Base-by-base conservation (phyloP, 2,888 invertebrate species). In the Mythimna lalbum region DNA sequence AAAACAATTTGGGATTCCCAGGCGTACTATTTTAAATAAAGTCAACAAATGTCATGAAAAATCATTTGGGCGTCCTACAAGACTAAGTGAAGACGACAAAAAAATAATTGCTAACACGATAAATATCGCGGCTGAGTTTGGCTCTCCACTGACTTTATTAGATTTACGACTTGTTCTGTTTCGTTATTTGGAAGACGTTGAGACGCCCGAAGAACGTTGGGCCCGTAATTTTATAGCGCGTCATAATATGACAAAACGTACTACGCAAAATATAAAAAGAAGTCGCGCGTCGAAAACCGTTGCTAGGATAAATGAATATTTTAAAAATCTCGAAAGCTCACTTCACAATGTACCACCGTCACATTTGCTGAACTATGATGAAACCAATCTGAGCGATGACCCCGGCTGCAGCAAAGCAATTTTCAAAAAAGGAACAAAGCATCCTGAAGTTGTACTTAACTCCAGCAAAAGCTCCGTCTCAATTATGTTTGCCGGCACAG, bases 381-480 rank as follows among this genome's bases (percentile, higher is more conserved):
- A 49, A 49, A 49, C 49, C 49, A 49, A 49, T 49, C 21, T 49
- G 49, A 49, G 49, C n/a, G 49, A 49, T 49, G 49, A 49, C n/a
- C 49, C 49, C 49, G n/a, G 49, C 2, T 49, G 49, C n/a, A 49
- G 21, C 49, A 49, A n/a, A 49, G n/a, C 49, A 49, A 49, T 49
- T 49, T 49, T 49, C 49, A 49, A 49, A 49, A 49, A 49, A 49
- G n/a, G 49, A 49, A 49, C 49, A n/a, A 49, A n/a, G n/a, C 49
- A 49, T 49, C 49, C 49, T 49, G 49, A 49, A 49, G 49, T 49
- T 49, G 49, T 49, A 7, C n/a, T 49, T 10, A 49, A 49, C n/a
- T 49, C 49, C 49, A 57, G n/a, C 49, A 49, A 49, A 49, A 49
- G n/a, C 9, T 49, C 49, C n/a, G 7, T 49, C 21, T 49, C 49